Conservation (phyloP, 2,797 vertebrate genomes). For the Rhodeus uyekii region DNA sequence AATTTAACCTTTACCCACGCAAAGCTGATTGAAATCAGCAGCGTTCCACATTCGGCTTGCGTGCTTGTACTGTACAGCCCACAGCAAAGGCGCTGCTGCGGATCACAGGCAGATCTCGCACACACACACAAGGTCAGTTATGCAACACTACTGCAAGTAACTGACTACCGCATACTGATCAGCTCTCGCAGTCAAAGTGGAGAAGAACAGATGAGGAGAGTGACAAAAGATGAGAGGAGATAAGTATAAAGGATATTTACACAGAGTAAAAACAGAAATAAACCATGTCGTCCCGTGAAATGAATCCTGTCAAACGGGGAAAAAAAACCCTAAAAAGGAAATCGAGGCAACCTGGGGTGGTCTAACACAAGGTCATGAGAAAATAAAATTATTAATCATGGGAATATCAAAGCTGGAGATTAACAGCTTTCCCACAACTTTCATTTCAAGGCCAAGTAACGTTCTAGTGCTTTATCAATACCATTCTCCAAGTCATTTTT, state of each 20-base stretch:
- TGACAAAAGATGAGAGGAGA: background rate
- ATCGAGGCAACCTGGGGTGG: constrained; percentile 1
- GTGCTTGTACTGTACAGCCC: constrained; percentile 1
- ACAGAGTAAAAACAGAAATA: background rate
- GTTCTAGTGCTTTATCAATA: background rate
- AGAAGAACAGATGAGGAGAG: constrained; percentile 1
- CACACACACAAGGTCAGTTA: constrained; percentile 81
- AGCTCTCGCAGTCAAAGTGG: constrained; percentile 59
- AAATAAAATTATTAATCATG: background rate
- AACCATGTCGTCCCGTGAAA: background rate
- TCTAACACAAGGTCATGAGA: constrained; percentile 11
- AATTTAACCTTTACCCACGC: background rate
- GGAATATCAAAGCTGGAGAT: constrained; percentile 3
- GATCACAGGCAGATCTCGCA: constrained; percentile 58
- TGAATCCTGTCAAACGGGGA: background rate
- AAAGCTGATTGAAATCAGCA: background rate
- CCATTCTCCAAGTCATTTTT: background rate
- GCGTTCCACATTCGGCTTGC: background rate
- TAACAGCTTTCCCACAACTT: background rate
- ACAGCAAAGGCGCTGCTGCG: constrained; percentile 17
- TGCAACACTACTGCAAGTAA: constrained; percentile 85
- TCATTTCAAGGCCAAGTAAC: background rate
- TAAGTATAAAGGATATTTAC: background rate
- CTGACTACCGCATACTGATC: constrained; percentile 84
- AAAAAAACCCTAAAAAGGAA: background rate